Evolutionary conservation across 1,140 invertebrate genomes (phyloP).

Genomic region (Panagrolaimus sp.): DNA sequence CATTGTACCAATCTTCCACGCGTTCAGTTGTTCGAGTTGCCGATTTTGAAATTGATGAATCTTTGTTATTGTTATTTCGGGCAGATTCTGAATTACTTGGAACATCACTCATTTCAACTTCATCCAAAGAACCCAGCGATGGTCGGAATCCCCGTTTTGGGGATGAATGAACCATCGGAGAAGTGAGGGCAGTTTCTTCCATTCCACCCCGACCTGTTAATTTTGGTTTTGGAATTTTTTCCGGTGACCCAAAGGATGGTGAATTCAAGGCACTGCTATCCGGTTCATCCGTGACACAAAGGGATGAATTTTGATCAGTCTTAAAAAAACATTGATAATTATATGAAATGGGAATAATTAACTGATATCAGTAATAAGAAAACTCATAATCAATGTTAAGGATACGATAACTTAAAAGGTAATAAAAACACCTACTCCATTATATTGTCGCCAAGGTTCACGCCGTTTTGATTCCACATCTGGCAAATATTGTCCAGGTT

Average conservation of each 20-base stretch:
- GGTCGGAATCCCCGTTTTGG: background rate
- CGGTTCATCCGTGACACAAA: slow-evolving; percentile 49
- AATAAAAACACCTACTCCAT: slow-evolving; percentile 21
- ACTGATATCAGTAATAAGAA: too few relatives aligned
- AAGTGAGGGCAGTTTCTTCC: background rate
- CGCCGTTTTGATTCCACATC: slow-evolving; percentile 44
- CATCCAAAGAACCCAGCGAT: background rate
- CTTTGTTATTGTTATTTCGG: too few relatives aligned
- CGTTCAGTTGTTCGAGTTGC: background rate
- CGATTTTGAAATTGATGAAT: background rate
- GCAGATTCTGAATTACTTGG: background rate
- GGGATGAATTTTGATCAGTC: slow-evolving; percentile 36
- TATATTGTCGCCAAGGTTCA: slow-evolving; percentile 43
- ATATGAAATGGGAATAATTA: background rate
- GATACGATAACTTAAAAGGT: too few relatives aligned
- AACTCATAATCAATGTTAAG: too few relatives aligned
- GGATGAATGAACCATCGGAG: background rate
- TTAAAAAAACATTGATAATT: background rate
- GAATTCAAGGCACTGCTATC: slow-evolving; percentile 30
- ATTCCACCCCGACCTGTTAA: background rate
- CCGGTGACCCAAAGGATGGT: slow-evolving; percentile 20
- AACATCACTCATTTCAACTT: slow-evolving; percentile 9
- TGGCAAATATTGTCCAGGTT: slow-evolving; percentile 38
- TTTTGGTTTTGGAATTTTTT: background rate
- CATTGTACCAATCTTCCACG: background rate